Percentiles rank a stretch among this genome's conserved stretches.
Conservation (phyloP, 2,797 vertebrate species). For the Pseudochromis fuscus region DNA sequence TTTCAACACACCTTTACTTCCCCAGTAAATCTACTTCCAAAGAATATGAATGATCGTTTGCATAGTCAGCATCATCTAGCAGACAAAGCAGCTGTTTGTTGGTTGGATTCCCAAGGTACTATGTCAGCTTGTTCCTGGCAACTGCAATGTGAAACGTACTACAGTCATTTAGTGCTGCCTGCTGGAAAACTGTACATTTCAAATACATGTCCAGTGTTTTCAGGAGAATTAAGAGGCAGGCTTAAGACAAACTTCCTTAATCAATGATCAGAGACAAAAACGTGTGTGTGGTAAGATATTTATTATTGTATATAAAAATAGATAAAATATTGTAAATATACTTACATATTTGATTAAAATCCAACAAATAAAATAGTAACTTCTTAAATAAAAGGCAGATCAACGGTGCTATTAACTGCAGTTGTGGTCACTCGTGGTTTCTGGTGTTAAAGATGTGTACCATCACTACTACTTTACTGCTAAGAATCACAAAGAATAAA, state of each 20-base stretch:
- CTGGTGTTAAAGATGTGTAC: conserved; percentile 16
- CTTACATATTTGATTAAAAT: conserved; percentile 66
- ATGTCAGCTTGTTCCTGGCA: background rate
- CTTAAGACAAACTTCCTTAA: background rate
- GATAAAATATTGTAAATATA: conserved; percentile 76
- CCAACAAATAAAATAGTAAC: conserved; percentile 22
- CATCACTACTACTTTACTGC: background rate
- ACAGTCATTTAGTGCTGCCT: background rate
- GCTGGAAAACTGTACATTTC: background rate
- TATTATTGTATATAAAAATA: conserved; percentile 76
- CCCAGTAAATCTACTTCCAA: background rate
- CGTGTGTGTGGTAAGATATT: conserved; percentile 65
- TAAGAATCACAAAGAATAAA: conserved; percentile 38
- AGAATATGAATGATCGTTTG: too few relatives aligned
- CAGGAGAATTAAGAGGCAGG: conserved; percentile 4
- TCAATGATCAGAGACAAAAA: background rate
- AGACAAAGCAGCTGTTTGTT: too few relatives aligned
- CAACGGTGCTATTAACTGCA: background rate
- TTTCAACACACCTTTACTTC: background rate
- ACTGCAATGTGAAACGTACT: background rate
- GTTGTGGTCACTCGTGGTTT: conserved; percentile 12
- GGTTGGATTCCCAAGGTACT: background rate
- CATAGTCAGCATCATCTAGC: too few relatives aligned
- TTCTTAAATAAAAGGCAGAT: background rate
- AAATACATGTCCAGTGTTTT: background rate